Conservation (phyloP, 2,113 vertebrate species). For the Marcusenius ussheri region DNA sequence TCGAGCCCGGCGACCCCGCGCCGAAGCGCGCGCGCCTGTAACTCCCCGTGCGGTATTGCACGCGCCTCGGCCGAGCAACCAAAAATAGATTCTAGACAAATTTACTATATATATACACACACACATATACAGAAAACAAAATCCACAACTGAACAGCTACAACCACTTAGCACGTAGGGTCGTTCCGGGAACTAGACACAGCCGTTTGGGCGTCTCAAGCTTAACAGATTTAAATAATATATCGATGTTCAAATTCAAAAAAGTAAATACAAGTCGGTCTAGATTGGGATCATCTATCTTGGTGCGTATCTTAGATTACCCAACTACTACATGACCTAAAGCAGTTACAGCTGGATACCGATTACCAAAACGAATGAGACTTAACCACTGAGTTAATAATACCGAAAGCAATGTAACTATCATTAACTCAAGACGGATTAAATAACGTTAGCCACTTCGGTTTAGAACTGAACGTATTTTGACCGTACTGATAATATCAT, state of each 20-base stretch:
- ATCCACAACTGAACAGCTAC: neutral
- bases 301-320: neutral
- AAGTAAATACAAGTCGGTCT: neutral
- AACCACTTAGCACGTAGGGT: neutral
- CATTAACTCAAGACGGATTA: neutral
- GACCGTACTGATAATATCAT: neutral
- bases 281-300: neutral
- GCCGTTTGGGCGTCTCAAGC: neutral
- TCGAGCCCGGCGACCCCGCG: neutral
- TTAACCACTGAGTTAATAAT: neutral
- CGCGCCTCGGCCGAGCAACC: neutral
- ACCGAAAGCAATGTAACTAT: neutral
- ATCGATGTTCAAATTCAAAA: neutral
- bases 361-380: neutral
- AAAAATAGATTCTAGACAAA: neutral
- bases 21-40: neutral
- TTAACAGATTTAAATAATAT: neutral
- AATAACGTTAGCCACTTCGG: neutral
- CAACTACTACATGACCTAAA: neutral
- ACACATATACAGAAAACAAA: neutral
- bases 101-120: neutral
- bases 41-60: neutral
- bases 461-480: neutral
- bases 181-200: neutral
- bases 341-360: neutral